Base-by-base conservation (phyloP, 2,888 invertebrate species). In the Steromphala cineraria region DNA sequence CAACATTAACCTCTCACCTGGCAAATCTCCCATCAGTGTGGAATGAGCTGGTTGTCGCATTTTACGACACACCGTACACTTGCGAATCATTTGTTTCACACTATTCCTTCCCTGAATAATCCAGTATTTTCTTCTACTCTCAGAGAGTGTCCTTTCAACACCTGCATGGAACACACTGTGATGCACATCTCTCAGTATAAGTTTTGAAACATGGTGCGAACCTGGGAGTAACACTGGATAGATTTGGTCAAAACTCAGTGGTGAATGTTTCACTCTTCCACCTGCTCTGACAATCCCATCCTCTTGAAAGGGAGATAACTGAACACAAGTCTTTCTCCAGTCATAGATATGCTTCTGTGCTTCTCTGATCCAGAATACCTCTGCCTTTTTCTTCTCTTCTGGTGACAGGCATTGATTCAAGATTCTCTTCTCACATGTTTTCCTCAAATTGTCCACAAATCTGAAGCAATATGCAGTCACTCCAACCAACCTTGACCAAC, bases 1-100 rank as follows among this genome's bases (percentile, higher is more conserved):
- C 28, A 19, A n/a, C 21, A 15, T 67, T 4, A 75, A n/a, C 67
- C 80, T 62, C 17, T 76, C 67, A n/a, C 62, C 21, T 10, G 80
- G 80, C 24, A 80, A 53, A 67, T 80, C 76, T 24, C 46, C 76
- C 80, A 76, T 80, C 31, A 77, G 28, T 52, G 80, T 77, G 19
- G 28, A 17, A 52, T 76, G 53, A 5, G 67, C 19, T 0, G 53
- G 53, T n/a, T 76, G 76, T 53, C 76, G 40, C 19, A 80, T 19
- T 53, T 67, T 52, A 21, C 77, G 17, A 28, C 77, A 80, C 17
- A 77, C 28, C 19, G 71, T 53, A 80, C 80, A 80, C 3, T 80
- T 75, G 28, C 40, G 53, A 13, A 75, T 21, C 15, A 75, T 40
- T 15, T 24, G 10, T 36, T 40, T 80, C 19, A 52, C 67, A n/a